Evolutionary conservation across 2,888 invertebrate genomes (phyloP).

Genomic region (Lordiphosa fenestrarum): DNA sequence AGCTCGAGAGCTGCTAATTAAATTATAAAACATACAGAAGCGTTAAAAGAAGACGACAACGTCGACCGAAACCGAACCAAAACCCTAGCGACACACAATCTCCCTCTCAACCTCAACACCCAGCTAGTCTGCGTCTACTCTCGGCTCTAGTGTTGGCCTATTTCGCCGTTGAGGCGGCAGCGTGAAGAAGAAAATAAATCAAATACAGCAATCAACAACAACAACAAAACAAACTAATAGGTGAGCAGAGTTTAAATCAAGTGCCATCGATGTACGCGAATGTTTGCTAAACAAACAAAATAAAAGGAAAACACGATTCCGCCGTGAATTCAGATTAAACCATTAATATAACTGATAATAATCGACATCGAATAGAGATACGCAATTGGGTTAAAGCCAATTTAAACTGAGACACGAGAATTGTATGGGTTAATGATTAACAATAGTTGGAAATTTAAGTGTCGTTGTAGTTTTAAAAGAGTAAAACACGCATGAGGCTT

Average conservation of each 20-base stretch:
- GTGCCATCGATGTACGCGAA: constrained; percentile 11
- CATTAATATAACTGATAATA: no score
- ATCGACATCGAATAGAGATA: no score
- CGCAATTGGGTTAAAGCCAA: no score
- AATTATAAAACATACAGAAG: constrained; percentile 73
- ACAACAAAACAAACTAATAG: constrained; percentile 25
- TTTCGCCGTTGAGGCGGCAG: constrained; percentile 24
- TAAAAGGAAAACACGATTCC: no score
- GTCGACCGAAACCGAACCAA: constrained; percentile 40
- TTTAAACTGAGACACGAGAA: no score
- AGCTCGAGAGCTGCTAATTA: constrained; percentile 74
- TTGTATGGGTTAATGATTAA: no score
- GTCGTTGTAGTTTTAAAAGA: no score
- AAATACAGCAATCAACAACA: constrained; percentile 7
- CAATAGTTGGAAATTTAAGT: no score
- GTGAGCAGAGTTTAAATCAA: constrained; percentile 32
- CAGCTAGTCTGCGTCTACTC: constrained; percentile 4
- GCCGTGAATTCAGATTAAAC: no score
- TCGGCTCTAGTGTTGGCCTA: constrained; percentile 31
- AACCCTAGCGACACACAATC: constrained; percentile 45
- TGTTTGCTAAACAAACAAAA: no score
- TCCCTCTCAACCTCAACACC: constrained; percentile 30
- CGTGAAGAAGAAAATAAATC: constrained; percentile 25
- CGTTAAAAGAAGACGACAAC: constrained; percentile 51
- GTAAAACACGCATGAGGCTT: no score